These are phyloP conservation scores for Fulmarus glacialis DNA, from an alignment of 2,113 vertebrate species.

Conservation along the genomic window DNA sequence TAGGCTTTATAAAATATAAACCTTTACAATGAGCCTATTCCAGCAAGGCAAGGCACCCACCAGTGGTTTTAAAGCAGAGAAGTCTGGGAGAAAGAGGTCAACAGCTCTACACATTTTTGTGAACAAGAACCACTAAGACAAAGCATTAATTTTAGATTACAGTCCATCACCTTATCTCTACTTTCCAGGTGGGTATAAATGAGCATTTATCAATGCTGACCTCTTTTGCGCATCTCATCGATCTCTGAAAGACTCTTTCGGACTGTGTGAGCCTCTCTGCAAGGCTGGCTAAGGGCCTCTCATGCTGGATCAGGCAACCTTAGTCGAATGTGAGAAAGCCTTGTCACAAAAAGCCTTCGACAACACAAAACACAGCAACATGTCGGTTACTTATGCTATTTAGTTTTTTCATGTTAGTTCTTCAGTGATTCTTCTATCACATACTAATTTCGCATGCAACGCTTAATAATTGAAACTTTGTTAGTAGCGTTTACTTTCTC, in stretches of 20 bases:
- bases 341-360: not conserved
- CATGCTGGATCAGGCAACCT: rapidly evolving
- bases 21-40: not conserved
- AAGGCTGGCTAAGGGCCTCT: not conserved
- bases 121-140: not conserved
- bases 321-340: not conserved
- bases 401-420: not conserved
- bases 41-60: not conserved
- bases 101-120: not conserved
- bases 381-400: not conserved
- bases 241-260: not conserved
- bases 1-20: not conserved
- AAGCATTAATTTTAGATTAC: not conserved
- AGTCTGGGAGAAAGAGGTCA: not conserved
- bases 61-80: not conserved
- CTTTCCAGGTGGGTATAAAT: not conserved
- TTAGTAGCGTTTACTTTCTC: not conserved
- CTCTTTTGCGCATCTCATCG: not conserved
- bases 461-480: not conserved
- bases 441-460: not conserved
- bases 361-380: not conserved
- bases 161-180: not conserved
- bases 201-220: not conserved
- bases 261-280: not conserved
- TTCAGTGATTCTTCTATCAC: not conserved